A percentile compares a stretch with the other conserved stretches of the same genome.
These are phyloP conservation scores for Drosophila equinoxialis DNA, from an alignment of 1,140 invertebrate species.

Conservation along the genomic window DNA sequence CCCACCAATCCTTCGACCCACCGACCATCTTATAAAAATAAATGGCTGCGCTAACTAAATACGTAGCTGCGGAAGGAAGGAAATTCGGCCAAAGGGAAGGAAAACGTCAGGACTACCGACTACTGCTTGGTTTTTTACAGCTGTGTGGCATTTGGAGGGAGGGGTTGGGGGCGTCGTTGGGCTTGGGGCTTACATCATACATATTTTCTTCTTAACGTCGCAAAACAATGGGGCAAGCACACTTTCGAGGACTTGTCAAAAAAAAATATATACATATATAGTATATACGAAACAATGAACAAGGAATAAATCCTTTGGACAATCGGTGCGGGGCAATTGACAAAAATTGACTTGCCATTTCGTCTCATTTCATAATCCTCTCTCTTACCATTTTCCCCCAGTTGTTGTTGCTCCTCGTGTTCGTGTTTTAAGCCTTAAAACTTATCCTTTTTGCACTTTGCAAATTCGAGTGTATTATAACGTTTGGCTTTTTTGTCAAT, in stretches of 20 bases:
- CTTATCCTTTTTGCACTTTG: slow-evolving; percentile 25
- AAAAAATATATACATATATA: background rate
- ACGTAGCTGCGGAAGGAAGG: slow-evolving; percentile 24
- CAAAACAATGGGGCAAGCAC: slow-evolving; percentile 57
- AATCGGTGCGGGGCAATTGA: slow-evolving; percentile 38
- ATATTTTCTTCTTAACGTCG: slow-evolving; percentile 42
- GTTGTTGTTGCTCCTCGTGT: slow-evolving; percentile 16
- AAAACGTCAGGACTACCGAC: slow-evolving; percentile 7
- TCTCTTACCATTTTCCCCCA: slow-evolving; percentile 64
- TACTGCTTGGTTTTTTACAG: slow-evolving; percentile 5
- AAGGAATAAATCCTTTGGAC: slow-evolving; percentile 24
- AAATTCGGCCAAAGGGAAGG: slow-evolving; percentile 3
- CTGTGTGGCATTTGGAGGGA: background rate
- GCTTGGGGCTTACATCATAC: slow-evolving; percentile 70
- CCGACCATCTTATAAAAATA: slow-evolving; percentile 68
- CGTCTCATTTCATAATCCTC: slow-evolving; percentile 67
- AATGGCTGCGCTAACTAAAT: slow-evolving; percentile 69
- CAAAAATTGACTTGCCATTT: slow-evolving; percentile 7
- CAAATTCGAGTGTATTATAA: slow-evolving; percentile 11
- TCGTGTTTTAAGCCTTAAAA: slow-evolving; percentile 14
- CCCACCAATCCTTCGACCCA: background rate
- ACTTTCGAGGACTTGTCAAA: slow-evolving; percentile 13
- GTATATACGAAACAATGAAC: slow-evolving; percentile 15
- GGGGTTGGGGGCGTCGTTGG: slow-evolving; percentile 9
- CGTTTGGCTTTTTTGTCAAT: slow-evolving; percentile 32